Conservation (phyloP, 2,797 vertebrate species). For the Chiropotes sagulatus region DNA sequence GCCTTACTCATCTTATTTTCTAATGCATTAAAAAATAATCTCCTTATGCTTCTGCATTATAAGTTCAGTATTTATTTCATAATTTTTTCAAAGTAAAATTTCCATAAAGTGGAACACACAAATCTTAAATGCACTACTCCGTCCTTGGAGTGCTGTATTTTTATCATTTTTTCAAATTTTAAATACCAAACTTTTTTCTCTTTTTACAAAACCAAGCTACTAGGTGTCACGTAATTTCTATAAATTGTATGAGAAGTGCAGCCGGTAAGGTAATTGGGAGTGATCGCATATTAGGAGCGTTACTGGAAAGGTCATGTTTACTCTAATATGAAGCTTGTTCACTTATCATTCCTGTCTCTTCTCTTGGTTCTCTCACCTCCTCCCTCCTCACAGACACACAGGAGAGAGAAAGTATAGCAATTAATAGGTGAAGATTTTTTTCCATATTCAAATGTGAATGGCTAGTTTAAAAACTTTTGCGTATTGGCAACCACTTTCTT, state of each 20-base stretch:
- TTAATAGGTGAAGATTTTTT: background rate
- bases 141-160: background rate
- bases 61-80: background rate
- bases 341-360: background rate
- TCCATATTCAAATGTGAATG: background rate
- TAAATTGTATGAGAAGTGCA: background rate
- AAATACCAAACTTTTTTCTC: background rate
- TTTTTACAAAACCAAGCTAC: background rate
- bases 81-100: background rate
- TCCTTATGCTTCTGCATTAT: background rate
- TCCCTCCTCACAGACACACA: background rate
- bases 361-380: background rate
- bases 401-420: background rate
- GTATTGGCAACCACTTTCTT: background rate
- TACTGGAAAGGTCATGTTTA: background rate
- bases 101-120: background rate
- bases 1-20: background rate
- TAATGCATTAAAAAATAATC: background rate
- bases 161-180: background rate
- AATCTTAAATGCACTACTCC: background rate
- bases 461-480: background rate
- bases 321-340: background rate
- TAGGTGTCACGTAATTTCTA: background rate
- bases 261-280: background rate
- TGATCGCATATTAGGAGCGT: background rate